Percentiles rank a stretch among this genome's conserved stretches.
Conservation (phyloP, 2,888 invertebrate species). For the Lissonota sp. region DNA sequence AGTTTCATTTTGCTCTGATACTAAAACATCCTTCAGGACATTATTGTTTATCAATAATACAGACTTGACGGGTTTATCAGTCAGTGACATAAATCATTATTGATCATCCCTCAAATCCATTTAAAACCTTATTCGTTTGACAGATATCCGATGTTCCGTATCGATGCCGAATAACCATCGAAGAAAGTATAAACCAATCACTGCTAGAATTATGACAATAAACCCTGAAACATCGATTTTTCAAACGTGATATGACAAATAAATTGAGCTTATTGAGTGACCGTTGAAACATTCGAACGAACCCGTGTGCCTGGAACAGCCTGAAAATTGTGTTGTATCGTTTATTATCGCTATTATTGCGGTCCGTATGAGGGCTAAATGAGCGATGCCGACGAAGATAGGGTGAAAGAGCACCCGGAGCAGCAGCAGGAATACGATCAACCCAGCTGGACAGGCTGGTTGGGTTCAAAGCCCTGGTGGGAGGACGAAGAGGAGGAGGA, state of each 20-base stretch:
- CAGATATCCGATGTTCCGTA: slow-evolving; percentile 33
- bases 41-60: background rate
- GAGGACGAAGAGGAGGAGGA: slow-evolving; percentile 66
- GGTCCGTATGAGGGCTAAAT: slow-evolving; percentile 75
- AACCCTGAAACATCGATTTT: slow-evolving; percentile 8
- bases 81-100: background rate
- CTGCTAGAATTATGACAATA: slow-evolving; percentile 24
- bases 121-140: background rate
- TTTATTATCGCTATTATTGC: slow-evolving; percentile 40
- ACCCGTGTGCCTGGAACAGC: background rate
- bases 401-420: slow-evolving; percentile 77
- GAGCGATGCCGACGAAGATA: slow-evolving; percentile 80
- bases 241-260: background rate
- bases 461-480: slow-evolving; percentile 64
- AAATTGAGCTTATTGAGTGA: slow-evolving; percentile 4
- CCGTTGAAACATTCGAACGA: background rate
- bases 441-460: slow-evolving; percentile 61
- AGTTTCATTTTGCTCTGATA: no score
- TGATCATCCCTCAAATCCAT: background rate
- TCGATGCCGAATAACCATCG: background rate
- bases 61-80: background rate
- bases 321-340: background rate
- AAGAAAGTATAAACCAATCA: slow-evolving; percentile 35
- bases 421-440: slow-evolving; percentile 71
- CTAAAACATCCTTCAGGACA: no score